Base-by-base conservation (phyloP, 2,113 vertebrate species). In the Cochlearius cochlearius region DNA sequence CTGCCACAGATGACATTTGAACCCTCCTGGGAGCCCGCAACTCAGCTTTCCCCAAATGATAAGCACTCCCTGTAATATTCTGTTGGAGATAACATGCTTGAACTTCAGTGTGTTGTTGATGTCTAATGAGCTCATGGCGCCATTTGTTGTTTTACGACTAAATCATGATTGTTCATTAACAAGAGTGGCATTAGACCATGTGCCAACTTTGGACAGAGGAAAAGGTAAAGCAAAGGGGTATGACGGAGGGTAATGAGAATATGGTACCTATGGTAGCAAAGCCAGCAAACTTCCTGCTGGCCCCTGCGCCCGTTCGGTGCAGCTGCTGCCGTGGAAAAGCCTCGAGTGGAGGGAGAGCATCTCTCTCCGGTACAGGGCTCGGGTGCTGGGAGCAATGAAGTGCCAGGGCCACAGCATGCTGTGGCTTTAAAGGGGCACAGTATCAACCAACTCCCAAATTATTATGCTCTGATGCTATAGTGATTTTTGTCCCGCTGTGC, bases 151-250 rank as follows among this genome's bases (percentile, higher is more conserved):
- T 92, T 96, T 81, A 94, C 91, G 94, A 79, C 75, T 39, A 58
- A 89, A 80, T 96, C 45, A 17, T 45, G 95, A 94, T 74, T 92
- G 89, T 90, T 97, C 92, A 85, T 94, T 97, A 97, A 95, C 89
- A 84, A 60, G 88, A 74, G 62, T 41, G 62, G 55, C 86, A 47
- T 41, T 84, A 82, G 43, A 45, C 69, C 58, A 1, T 85, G 91
- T 83, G 94, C 95, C 39, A 68, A 8, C 60, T 86, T 79, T 58
- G 76, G 55, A 17, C 55, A 47, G 94, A 73, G 76, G 81, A 85
- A 3, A 52, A 77, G 29, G 63, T 69, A 29, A 67, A 64, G 49
- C 52, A 38, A 23, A 92, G 47, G 15, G 2, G 4, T 32, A 3
- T 30, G 68, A 55, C 15, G 63, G 43, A 84, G 60, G 23, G 64